Evolutionary conservation across 2,113 vertebrate species (phyloP).

Genomic region (Capra hircus): DNA sequence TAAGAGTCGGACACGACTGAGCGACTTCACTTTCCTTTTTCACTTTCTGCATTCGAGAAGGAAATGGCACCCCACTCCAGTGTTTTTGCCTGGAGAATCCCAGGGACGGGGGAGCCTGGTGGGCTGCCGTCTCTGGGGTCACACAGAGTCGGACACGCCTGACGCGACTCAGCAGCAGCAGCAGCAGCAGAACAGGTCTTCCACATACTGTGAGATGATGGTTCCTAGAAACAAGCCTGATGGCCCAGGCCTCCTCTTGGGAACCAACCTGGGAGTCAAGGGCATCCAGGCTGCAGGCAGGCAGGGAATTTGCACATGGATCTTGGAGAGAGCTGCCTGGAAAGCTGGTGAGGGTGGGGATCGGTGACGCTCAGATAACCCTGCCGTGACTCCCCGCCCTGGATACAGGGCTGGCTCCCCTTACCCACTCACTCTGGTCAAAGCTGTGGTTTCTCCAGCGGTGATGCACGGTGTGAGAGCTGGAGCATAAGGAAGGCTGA

Average conservation of each 20-base stretch:
- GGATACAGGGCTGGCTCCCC: accelerated
- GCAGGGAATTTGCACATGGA: neutral
- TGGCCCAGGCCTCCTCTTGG: accelerated
- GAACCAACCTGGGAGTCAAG: no score
- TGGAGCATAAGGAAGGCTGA: neutral
- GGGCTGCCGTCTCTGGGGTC: no score
- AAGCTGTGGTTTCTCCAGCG: neutral
- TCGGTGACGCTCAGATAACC: no score
- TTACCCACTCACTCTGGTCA: neutral
- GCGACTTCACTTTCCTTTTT: no score
- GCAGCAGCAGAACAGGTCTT: neutral
- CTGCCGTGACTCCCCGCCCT: neutral
- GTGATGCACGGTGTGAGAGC: neutral
- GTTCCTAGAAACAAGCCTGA: neutral
- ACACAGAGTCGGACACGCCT: no score
- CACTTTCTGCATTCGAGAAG: no score
- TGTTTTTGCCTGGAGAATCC: no score
- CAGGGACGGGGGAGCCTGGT: no score
- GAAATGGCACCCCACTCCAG: no score
- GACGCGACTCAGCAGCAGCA: no score
- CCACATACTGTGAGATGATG: no score
- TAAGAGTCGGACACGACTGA: no score
- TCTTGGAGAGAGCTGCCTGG: neutral
- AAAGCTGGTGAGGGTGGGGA: neutral
- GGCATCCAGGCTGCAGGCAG: neutral